Conservation (phyloP, 2,797 vertebrate species). For the Sebastes umbrosus region DNA sequence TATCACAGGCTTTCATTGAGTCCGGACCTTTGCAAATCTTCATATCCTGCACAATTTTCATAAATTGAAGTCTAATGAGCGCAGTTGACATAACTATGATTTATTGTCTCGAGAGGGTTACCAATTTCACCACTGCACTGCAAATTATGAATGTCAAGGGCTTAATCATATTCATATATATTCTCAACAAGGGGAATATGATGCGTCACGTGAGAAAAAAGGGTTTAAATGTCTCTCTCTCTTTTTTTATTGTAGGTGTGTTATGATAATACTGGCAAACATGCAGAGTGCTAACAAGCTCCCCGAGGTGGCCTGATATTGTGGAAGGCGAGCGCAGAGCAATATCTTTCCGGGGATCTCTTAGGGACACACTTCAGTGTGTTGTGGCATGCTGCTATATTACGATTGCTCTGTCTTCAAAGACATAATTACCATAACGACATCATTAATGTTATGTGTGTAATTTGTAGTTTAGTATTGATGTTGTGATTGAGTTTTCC, state of each 20-base stretch:
- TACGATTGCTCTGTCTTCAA: constrained; percentile 45
- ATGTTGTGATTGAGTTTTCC: constrained; percentile 46
- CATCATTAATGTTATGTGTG: constrained; percentile 24
- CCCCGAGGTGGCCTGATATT: constrained; percentile 71
- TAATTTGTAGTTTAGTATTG: constrained; percentile 43
- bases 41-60: constrained; percentile 81
- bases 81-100: constrained; percentile 80
- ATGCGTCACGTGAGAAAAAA: constrained; percentile 66
- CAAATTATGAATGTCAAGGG: constrained; percentile 79
- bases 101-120: constrained; percentile 78
- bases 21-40: constrained; percentile 81
- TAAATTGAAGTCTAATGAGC: constrained; percentile 84
- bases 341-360: constrained; percentile 70
- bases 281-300: constrained; percentile 78
- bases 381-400: constrained; percentile 38
- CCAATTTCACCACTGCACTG: constrained; percentile 73
- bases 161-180: constrained; percentile 78
- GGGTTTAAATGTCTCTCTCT: constrained; percentile 57
- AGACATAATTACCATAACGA: constrained; percentile 54
- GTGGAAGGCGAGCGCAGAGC: constrained; percentile 67
- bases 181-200: constrained; percentile 64
- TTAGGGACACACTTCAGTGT: constrained; percentile 54
- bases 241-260: constrained; percentile 62
- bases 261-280: constrained; percentile 73
- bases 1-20: constrained; percentile 77